Percentiles rank a stretch among this genome's conserved stretches.
Evolutionary conservation across 1,140 invertebrate genomes (phyloP).

Genomic region (Papilio machaon): DNA sequence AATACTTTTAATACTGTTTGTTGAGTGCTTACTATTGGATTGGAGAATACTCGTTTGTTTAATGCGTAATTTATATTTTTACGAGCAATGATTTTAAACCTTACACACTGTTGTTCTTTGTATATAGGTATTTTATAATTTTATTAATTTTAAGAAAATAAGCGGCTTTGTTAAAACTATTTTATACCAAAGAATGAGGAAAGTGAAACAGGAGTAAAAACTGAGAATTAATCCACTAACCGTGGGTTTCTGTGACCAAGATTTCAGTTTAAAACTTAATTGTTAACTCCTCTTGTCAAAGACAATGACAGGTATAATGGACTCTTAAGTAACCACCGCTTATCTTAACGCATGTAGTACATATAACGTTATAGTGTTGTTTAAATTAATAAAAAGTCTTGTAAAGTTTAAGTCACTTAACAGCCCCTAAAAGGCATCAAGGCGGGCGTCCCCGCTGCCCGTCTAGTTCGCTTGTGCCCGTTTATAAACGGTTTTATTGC

Average conservation of each 20-base stretch:
- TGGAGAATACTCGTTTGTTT: slow-evolving; percentile 13
- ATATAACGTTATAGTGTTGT: neutral
- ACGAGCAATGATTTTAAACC: neutral
- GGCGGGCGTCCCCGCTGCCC: slow-evolving; percentile 76
- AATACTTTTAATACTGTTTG: slow-evolving; percentile 27
- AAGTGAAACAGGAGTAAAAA: too few species aligned
- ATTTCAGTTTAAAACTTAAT: too few species aligned
- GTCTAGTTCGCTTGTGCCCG: slow-evolving; percentile 80
- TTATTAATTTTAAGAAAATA: too few species aligned
- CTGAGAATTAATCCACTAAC: too few species aligned
- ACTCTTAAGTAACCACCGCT: too few species aligned
- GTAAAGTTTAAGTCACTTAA: slow-evolving; percentile 70
- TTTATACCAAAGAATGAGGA: too few species aligned
- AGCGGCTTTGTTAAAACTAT: too few species aligned
- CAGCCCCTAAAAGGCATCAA: slow-evolving; percentile 79
- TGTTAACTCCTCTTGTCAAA: too few species aligned
- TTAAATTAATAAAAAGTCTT: slow-evolving; percentile 15
- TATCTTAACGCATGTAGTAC: too few species aligned
- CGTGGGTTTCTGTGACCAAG: too few species aligned
- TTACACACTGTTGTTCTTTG: neutral
- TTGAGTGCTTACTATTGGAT: slow-evolving; percentile 15
- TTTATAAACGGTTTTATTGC: slow-evolving; percentile 82
- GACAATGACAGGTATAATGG: too few species aligned
- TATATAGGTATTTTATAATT: neutral
- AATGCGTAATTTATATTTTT: neutral